Evolutionary conservation across 2,113 vertebrate species (phyloP), one percentile per base, ranked within the genome.

Genomic region (Myocastor coypus): DNA sequence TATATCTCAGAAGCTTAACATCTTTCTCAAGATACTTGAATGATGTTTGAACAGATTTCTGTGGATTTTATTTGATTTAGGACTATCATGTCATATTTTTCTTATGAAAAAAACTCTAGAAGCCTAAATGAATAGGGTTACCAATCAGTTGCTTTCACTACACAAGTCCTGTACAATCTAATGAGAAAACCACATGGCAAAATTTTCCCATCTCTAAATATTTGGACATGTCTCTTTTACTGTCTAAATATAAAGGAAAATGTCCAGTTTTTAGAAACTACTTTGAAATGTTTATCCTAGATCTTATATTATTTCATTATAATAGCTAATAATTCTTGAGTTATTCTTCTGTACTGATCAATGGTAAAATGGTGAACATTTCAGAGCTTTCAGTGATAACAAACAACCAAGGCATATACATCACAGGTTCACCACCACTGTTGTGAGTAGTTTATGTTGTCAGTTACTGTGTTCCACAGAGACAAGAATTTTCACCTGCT

Each of bases 1-100:
- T 88, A 81, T 26, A 11, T 75, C 4, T 75, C 13, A 83, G n/a
- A 88, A 66, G 69, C 63, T 34, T 89, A 11, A 0, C 46, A n/a
- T 78, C 2, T 75, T 75, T 88, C 30, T 75, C 61, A 89, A 91
- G 92, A 75, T 71, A 93, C 0, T 4, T 91, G 10, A 0, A 84
- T 1, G 90, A 7, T 55, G 0, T 82, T 17, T 68, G 3, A 9
- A 32, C 63, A 87, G 26, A 42, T 55, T 92, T 83, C 16, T 94
- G 16, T 88, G 30, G 77, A 22, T 96, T 91, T 80, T 80, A 75
- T 37, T 89, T 75, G 96, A 92, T 34, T 61, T 61, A 90, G 1
- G 8, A 78, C 3, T 32, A 50, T 26, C 17, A 24, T 64, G 78
- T 61, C 84, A 37, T 8, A 63, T 57, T 77, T 91, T 83, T 77